Conservation (phyloP, 64 coral and sea anemone species). For the Orbicella faveolata region DNA sequence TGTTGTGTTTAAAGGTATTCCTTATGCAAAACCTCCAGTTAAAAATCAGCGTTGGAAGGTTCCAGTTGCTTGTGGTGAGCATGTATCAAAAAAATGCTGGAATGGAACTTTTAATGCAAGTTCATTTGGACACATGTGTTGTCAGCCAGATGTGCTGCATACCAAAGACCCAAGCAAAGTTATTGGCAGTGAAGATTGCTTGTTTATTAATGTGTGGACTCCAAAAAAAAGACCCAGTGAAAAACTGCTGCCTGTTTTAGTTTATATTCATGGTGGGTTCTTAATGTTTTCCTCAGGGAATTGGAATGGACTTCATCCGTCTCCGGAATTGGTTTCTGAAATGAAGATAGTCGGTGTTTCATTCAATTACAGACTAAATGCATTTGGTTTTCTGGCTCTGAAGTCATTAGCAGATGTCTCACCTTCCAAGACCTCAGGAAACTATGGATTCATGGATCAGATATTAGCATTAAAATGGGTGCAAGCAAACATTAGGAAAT, state of each 20-base stretch:
- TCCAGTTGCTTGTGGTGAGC: slow-evolving; percentile 18
- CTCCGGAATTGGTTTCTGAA: slow-evolving; percentile 43
- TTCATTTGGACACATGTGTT: slow-evolving; percentile 55
- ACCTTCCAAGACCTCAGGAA: slow-evolving; percentile 34
- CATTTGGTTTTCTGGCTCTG: slow-evolving; percentile 78
- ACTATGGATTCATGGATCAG: slow-evolving; percentile 85
- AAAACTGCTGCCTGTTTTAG: slow-evolving; percentile 57
- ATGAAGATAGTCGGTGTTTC: slow-evolving; percentile 54
- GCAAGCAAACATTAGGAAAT: slow-evolving; percentile 52
- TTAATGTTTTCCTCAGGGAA: slow-evolving; percentile 46
- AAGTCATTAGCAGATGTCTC: slow-evolving; percentile 31
- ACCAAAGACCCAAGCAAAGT: neutral
- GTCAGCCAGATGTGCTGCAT: slow-evolving; percentile 36
- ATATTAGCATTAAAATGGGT: slow-evolving; percentile 68
- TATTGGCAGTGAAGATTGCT: slow-evolving; percentile 74
- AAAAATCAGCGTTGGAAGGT: slow-evolving; percentile 41
- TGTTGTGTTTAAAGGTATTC: slow-evolving; percentile 81
- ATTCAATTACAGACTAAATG: slow-evolving; percentile 68
- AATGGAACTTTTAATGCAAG: slow-evolving; percentile 55
- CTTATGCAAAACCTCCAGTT: slow-evolving; percentile 51
- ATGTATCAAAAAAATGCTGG: slow-evolving; percentile 44
- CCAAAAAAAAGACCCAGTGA: slow-evolving; percentile 24
- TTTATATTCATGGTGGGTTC: slow-evolving; percentile 60
- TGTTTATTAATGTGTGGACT: slow-evolving; percentile 79
- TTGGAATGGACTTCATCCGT: slow-evolving; percentile 45